Evolutionary conservation across 2,113 vertebrate species (phyloP).

Genomic region (Megatriorchis doriae): DNA sequence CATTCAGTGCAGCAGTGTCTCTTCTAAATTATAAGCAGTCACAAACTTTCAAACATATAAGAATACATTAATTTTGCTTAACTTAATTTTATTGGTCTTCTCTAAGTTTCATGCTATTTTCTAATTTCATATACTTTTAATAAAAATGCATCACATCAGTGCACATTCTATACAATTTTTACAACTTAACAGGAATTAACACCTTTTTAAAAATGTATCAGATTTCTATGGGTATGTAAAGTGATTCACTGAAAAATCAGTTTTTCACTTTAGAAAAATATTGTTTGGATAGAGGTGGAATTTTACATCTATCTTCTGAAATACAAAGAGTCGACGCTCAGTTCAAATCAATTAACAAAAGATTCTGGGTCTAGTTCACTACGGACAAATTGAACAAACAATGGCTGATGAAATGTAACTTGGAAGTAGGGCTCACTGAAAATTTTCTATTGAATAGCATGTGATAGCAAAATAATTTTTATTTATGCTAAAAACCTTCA

Average conservation of each 20-base stretch:
- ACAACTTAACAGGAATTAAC: background rate
- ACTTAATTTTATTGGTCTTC: background rate
- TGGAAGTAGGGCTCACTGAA: background rate
- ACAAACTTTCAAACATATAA: constrained; percentile 34
- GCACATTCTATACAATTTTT: background rate
- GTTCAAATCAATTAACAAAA: background rate
- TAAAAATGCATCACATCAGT: background rate
- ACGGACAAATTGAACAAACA: background rate
- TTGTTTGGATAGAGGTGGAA: background rate
- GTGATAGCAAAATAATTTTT: background rate
- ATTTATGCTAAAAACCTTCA: background rate
- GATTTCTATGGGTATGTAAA: background rate
- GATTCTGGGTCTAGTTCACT: background rate
- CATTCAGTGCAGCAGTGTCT: background rate
- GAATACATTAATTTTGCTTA: background rate
- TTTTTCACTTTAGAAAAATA: background rate
- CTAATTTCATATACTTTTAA: background rate
- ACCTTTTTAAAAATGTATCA: background rate
- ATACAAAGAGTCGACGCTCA: accelerated
- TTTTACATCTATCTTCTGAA: background rate
- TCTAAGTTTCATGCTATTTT: background rate
- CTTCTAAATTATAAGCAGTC: background rate
- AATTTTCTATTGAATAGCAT: background rate
- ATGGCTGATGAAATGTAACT: background rate
- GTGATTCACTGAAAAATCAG: background rate